These are phyloP conservation scores for Sturmia bella DNA, from an alignment of 2,888 invertebrate genomes.

Conservation along the genomic window DNA sequence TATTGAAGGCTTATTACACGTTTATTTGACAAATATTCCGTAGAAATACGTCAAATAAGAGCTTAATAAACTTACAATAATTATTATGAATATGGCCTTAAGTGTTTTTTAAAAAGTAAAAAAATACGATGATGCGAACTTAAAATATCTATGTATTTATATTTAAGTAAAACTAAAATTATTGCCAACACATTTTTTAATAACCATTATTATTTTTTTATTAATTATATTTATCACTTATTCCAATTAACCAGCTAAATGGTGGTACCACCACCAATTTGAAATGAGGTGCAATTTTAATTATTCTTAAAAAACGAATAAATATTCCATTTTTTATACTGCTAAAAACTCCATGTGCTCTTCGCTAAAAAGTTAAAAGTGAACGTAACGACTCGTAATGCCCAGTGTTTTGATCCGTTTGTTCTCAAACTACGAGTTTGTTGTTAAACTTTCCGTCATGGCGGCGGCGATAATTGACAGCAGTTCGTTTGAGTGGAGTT, in stretches of 20 bases:
- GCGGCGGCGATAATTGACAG: slow-evolving; percentile 3
- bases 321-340: not conserved
- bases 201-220: slow-evolving; percentile 12
- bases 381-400: not conserved
- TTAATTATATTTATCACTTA: slow-evolving; percentile 25
- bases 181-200: no score
- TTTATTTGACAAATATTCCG: no score
- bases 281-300: slow-evolving; percentile 31
- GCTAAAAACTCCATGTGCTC: no score
- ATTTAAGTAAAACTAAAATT: slow-evolving; percentile 17
- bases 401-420: not conserved
- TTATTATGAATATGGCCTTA: no score
- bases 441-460: not conserved
- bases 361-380: not conserved
- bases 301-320: not conserved
- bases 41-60: no score
- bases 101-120: not conserved
- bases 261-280: slow-evolving; percentile 3
- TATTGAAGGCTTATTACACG: no score
- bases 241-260: slow-evolving; percentile 1
- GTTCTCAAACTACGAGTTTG: not conserved
- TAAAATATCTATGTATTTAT: slow-evolving; percentile 12
- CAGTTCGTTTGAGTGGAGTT: slow-evolving; percentile 4
- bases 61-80: no score
- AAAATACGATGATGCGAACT: not conserved